Evolutionary conservation across 2,797 vertebrate genomes (phyloP), one percentile per base, ranked within the genome.

Genomic region (Poeciliopsis paucimaculata): DNA sequence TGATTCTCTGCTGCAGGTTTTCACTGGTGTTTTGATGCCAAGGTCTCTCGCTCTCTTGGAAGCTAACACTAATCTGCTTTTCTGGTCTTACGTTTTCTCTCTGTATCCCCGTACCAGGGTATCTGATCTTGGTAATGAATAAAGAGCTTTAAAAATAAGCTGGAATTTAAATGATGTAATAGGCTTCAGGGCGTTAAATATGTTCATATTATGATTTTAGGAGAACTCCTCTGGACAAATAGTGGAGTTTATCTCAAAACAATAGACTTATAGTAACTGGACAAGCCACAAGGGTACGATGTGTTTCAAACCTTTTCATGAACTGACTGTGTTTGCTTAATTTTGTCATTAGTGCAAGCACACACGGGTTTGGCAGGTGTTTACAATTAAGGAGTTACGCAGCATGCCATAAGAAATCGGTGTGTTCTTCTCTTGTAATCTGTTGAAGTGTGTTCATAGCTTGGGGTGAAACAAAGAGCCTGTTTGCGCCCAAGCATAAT

Each of bases 141-240:
- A 88, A 93, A 89, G 87, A 88, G 79, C 86, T 94, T 53, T 93
- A 92, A 83, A 81, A 85, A 88, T 73, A 51, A 89, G 62, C 76
- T 70, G 85, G 90, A 94, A 93, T 93, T 90, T 49, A 82, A 87
- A 85, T 84, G 12, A 77, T 88, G 85, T 89, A 93, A 93, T 84
- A 83, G 39, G 84, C 66, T 88, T 80, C 77, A 71, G 76, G 76
- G 15, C 76, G 73, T 86, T 80, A 83, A 85, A 66, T 77, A 55
- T 60, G 68, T 86, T 79, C 26, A 76, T 66, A 77, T 86, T 87
- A 84, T 83, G 83, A 84, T 77, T 80, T 39, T 66, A 5, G 4
- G 39, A 9, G 18, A 16, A 66, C 18, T 68, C 36, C 20, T 66
- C 9, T 66, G 12, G 34, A 62, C 77, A 18, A 45, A 80, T 41